A percentile compares a stretch with the other conserved stretches of the same genome.
These are phyloP conservation scores for Columba livia DNA, from an alignment of 2,113 vertebrate species.

Conservation along the genomic window DNA sequence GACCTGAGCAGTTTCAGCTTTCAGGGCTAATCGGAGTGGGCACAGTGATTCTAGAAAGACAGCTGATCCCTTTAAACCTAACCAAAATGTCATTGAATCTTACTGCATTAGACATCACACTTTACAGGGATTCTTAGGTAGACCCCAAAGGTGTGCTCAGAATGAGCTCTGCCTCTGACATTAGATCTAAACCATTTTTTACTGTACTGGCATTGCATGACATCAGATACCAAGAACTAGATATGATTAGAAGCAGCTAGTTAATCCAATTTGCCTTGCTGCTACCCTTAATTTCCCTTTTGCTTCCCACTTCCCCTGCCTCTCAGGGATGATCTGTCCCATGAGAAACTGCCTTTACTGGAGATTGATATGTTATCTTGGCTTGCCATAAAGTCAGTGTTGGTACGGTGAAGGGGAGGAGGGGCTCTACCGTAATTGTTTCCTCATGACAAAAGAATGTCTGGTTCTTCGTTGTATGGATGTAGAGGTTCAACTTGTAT, in stretches of 20 bases:
- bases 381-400: neutral
- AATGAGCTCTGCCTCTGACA: neutral
- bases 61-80: neutral
- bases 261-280: neutral
- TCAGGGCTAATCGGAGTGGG: neutral
- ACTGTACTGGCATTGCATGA: neutral
- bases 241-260: neutral
- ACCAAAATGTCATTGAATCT: neutral
- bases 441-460: neutral
- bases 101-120: neutral
- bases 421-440: neutral
- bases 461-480: neutral
- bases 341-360: slow-evolving; percentile 4
- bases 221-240: neutral
- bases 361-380: slow-evolving; percentile 24
- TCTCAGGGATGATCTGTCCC: neutral
- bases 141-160: neutral
- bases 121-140: neutral
- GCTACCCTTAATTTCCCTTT: slow-evolving; percentile 1
- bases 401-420: neutral
- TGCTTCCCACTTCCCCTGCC: neutral
- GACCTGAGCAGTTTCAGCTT: neutral
- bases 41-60: neutral
- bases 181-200: neutral
- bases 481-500: neutral